Conservation (phyloP, 1,140 invertebrate species). For the Pachypsylla venusta region DNA sequence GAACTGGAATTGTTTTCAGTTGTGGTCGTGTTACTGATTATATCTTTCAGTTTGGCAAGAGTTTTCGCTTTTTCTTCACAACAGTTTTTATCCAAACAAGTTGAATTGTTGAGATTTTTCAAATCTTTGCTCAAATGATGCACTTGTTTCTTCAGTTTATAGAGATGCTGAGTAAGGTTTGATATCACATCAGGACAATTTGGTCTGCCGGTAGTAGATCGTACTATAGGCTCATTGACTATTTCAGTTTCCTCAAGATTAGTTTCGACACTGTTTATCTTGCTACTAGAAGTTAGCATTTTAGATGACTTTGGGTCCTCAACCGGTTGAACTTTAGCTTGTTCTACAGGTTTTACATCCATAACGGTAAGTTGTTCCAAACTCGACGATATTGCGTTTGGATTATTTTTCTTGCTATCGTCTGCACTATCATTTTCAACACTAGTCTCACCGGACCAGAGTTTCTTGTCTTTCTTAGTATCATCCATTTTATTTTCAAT, state of each 20-base stretch:
- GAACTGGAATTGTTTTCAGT: not conserved
- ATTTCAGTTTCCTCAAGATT: not conserved
- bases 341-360: not conserved
- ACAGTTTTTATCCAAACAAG: not conserved
- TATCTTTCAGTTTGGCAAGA: not conserved
- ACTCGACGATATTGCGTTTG: not conserved
- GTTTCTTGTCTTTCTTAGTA: not conserved
- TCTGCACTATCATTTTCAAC: not conserved
- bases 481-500: not conserved
- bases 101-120: not conserved
- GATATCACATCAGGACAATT: not conserved
- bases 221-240: not conserved
- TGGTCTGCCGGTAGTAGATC: not conserved
- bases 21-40: not conserved
- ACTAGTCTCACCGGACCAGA: not conserved
- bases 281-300: not conserved
- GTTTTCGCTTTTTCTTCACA: not conserved
- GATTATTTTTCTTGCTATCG: not conserved
- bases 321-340: not conserved
- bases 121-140: slow-evolving; percentile 5
- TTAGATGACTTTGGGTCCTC: not conserved
- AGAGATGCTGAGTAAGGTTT: not conserved
- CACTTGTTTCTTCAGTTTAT: not conserved
- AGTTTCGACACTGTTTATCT: not conserved
- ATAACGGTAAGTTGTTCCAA: slow-evolving; percentile 1